These are phyloP conservation scores for Drosophila infuscata DNA, from an alignment of 2,888 invertebrate genomes.

Conservation along the genomic window DNA sequence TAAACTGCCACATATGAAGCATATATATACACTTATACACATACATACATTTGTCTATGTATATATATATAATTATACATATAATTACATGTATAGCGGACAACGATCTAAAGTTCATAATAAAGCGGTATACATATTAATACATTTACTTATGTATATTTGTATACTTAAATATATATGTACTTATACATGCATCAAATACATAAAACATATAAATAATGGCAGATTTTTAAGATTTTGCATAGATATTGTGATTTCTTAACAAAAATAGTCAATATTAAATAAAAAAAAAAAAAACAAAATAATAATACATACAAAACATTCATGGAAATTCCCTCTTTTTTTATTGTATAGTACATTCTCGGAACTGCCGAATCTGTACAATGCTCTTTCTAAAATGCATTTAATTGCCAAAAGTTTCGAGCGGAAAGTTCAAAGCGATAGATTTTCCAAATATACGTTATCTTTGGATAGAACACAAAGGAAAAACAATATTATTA, in stretches of 20 bases:
- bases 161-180: slow-evolving; percentile 35
- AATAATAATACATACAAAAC: slow-evolving; percentile 12
- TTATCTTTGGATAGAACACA: neutral
- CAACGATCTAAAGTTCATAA: slow-evolving; percentile 63
- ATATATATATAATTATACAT: slow-evolving; percentile 37
- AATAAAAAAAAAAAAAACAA: slow-evolving; percentile 24
- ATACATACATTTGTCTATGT: slow-evolving; percentile 1
- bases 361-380: slow-evolving; percentile 18
- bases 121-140: slow-evolving; percentile 40
- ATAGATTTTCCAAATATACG: neutral
- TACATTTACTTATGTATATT: slow-evolving; percentile 13
- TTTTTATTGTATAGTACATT: slow-evolving; percentile 39
- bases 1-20: slow-evolving; percentile 33
- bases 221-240: slow-evolving; percentile 61
- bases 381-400: slow-evolving; percentile 22
- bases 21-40: slow-evolving; percentile 24
- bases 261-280: slow-evolving; percentile 52
- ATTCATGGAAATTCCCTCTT: slow-evolving; percentile 11
- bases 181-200: slow-evolving; percentile 32
- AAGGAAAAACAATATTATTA: neutral
- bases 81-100: slow-evolving; percentile 64
- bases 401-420: neutral
- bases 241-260: slow-evolving; percentile 72
- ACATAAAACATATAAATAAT: slow-evolving; percentile 31
- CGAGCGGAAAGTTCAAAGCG: neutral